These are phyloP conservation scores for Lepidurus couesii DNA, from an alignment of 1,140 invertebrate genomes.

Conservation along the genomic window DNA sequence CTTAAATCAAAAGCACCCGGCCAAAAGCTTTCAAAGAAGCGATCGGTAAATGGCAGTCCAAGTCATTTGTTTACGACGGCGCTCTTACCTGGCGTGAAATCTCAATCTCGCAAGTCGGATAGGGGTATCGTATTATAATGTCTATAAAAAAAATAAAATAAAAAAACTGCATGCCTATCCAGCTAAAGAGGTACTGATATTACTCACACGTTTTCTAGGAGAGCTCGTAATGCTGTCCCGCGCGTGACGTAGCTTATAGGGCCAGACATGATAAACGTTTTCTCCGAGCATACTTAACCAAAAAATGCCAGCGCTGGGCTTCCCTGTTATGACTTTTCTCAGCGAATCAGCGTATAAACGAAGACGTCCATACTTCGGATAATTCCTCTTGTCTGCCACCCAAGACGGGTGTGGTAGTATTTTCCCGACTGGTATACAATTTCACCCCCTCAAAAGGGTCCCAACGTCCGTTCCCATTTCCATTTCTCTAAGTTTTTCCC, in stretches of 20 bases:
- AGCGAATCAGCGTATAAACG: not conserved
- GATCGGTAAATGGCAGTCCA: not conserved
- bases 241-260: constrained; percentile 7
- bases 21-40: not conserved
- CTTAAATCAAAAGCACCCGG: not conserved
- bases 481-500: not conserved
- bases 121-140: not conserved
- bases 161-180: too few species aligned
- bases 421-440: not conserved
- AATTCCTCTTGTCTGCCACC: not conserved
- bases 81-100: constrained; percentile 2
- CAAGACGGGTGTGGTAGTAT: not conserved
- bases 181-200: not conserved
- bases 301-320: not conserved
- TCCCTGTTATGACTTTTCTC: not conserved
- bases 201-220: not conserved
- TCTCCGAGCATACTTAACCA: not conserved
- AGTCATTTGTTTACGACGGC: constrained; percentile 5
- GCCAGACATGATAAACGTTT: constrained; percentile 5
- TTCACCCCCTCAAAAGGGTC: not conserved
- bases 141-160: too few species aligned
- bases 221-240: not conserved
- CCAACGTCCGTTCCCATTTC: not conserved
- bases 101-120: not conserved
- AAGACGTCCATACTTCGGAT: not conserved